Percentiles rank a stretch among this genome's conserved stretches.
phyloP scores from a whole-genome alignment of 2,888 invertebrate species.

The Orthonychiurus folsomi region DNA sequence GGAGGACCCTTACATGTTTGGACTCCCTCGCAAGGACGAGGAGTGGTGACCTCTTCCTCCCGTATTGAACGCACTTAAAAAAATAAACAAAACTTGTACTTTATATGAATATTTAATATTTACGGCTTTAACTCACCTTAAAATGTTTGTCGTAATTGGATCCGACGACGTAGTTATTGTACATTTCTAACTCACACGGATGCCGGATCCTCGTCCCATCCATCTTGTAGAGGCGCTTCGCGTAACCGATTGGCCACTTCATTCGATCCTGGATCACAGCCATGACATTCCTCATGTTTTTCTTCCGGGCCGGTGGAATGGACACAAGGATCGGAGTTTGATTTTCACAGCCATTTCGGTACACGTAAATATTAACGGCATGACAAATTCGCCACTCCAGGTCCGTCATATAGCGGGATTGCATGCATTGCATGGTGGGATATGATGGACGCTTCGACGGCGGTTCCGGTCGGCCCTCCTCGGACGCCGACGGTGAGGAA shows the following conservation, averaged over 20 bases:
- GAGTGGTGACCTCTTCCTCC: conserved; percentile 31
- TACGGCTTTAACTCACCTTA: not conserved
- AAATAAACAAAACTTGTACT: too few species aligned
- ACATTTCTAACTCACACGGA: conserved; percentile 39
- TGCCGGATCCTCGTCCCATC: conserved; percentile 35
- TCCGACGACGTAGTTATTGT: conserved; percentile 38
- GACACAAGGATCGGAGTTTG: conserved; percentile 36
- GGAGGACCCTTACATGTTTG: conserved; percentile 14
- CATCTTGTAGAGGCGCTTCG: conserved; percentile 36
- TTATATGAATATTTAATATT: not conserved
- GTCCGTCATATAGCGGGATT: conserved; percentile 37
- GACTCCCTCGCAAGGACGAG: conserved; percentile 35
- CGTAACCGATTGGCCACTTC: conserved; percentile 36
- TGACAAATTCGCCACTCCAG: conserved; percentile 39
- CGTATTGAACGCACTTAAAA: conserved; percentile 37
- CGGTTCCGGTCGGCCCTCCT: too few species aligned
- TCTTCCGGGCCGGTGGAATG: conserved; percentile 37
- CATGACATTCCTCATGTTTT: conserved; percentile 36
- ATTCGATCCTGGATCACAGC: conserved; percentile 36
- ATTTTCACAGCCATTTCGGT: conserved; percentile 35
- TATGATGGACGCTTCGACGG: not conserved
- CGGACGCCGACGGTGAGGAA: too few species aligned
- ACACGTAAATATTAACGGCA: conserved; percentile 39
- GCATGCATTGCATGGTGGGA: conserved; percentile 19
- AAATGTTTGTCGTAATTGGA: conserved; percentile 35